Conservation (phyloP, 2,113 vertebrate genomes). For the Oryzias celebensis region DNA sequence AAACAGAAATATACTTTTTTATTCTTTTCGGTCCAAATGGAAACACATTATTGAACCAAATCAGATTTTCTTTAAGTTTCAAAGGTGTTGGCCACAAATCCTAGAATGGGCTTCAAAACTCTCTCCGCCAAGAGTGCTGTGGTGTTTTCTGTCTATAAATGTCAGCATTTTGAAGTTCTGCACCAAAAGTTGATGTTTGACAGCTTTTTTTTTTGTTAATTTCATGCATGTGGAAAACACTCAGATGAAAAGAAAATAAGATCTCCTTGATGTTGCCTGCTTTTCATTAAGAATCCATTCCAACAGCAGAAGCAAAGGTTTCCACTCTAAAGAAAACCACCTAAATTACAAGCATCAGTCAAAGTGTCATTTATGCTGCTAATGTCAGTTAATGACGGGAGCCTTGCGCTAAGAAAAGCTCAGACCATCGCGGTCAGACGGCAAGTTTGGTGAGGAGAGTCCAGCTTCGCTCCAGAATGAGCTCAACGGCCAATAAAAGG, state of each 20-base stretch:
- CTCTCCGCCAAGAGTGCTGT: neutral
- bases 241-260: conserved; percentile 37
- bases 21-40: too few relatives aligned
- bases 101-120: neutral
- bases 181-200: neutral
- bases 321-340: conserved; percentile 64
- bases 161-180: neutral
- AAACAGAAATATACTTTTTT: too few relatives aligned
- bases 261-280: conserved; percentile 43
- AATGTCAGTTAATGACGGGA: conserved; percentile 53
- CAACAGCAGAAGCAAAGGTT: conserved; percentile 67
- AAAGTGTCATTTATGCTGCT: conserved; percentile 60
- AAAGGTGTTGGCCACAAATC: neutral
- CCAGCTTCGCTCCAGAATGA: conserved; percentile 45
- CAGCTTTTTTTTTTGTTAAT: conserved; percentile 2
- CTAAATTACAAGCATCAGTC: conserved; percentile 65
- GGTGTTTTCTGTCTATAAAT: neutral
- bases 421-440: neutral
- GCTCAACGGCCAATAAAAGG: conserved; percentile 69
- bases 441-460: conserved; percentile 29
- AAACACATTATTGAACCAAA: too few relatives aligned
- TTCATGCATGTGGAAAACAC: conserved; percentile 10
- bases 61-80: too few relatives aligned
- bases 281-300: conserved; percentile 63
- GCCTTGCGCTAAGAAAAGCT: conserved; percentile 3